A percentile compares a stretch with the other conserved stretches of the same genome.
phyloP scores from a whole-genome alignment of 1,140 invertebrate genomes.

The Battus philenor region DNA sequence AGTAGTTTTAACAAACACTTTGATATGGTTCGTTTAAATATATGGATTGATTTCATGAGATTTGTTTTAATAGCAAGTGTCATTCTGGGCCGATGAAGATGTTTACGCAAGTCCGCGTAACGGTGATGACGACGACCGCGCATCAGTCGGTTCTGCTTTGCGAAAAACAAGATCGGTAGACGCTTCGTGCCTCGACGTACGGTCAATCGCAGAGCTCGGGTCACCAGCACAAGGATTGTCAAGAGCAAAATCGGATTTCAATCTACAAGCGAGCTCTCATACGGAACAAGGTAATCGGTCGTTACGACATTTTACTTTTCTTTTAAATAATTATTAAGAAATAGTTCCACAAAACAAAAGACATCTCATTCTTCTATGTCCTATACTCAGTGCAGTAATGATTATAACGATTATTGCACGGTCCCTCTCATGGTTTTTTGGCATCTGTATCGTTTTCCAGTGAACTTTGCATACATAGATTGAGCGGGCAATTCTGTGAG shows the following conservation, averaged over 20 bases:
- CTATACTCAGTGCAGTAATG: too few relatives aligned
- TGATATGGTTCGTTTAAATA: background rate
- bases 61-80: conserved; percentile 79
- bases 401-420: too few relatives aligned
- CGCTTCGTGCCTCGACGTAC: conserved; percentile 88
- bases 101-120: conserved; percentile 80
- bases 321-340: too few relatives aligned
- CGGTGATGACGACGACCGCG: conserved; percentile 79
- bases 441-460: too few relatives aligned
- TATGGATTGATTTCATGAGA: background rate
- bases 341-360: too few relatives aligned
- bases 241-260: conserved; percentile 91
- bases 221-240: conserved; percentile 79
- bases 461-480: too few relatives aligned
- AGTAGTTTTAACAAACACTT: too few relatives aligned
- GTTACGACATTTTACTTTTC: background rate
- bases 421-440: too few relatives aligned
- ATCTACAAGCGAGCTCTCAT: conserved; percentile 79
- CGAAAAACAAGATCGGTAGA: conserved; percentile 93
- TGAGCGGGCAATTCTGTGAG: too few relatives aligned
- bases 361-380: too few relatives aligned
- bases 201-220: conserved; percentile 80
- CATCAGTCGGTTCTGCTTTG: conserved; percentile 82
- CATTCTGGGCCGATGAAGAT: conserved; percentile 86
- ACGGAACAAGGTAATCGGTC: conserved; percentile 44